Evolutionary conservation across 2,888 invertebrate genomes (phyloP), one percentile per base, ranked within the genome.

Genomic region (Troides helena): DNA sequence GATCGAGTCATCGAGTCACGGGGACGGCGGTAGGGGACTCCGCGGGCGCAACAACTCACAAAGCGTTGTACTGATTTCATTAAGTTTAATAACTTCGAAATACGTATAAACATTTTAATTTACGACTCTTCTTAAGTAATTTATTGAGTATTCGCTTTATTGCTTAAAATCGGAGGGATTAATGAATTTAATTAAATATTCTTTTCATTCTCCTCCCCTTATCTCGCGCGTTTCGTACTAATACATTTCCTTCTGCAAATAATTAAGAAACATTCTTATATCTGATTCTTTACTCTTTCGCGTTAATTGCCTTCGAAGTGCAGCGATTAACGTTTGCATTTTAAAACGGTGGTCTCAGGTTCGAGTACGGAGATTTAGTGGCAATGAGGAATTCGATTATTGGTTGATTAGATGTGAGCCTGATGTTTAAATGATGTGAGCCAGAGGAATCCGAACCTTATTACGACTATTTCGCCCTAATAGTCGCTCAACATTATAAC

Each of bases 21-120:
- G 7, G 7, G 43, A 43, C 39, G 25, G 21, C 56, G 21, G 67
- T 70, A 70, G 59, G 59, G 25, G 57, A 39, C 57, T 53, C 53
- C 53, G 53, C 25, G 46, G 23, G 36, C 58, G 56, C 25, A 57
- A 59, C 58, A 64, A 56, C 60, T 65, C 59, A 62, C 62, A 67
- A 64, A 59, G 59, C 63, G 43, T 36, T 56, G 30, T 50, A 57
- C 67, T 70, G 67, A 70, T 67, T 67, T 67, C 63, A 70, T 70
- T 67, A 70, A 64, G 62, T 70, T 70, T 60, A 70, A 70, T 67
- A 70, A 60, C 70, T 67, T 63, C 63, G 53, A 62, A 70, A 70
- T 70, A 59, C 62, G 67, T 67, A 70, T 43, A 64, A 70, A 70
- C 70, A 63, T 63, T 70, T 70, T 70, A 67, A 70, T 70, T 70